Evolutionary conservation across 2,888 invertebrate species (phyloP), one percentile per base, ranked within the genome.

Genomic region (Germaria angustata): DNA sequence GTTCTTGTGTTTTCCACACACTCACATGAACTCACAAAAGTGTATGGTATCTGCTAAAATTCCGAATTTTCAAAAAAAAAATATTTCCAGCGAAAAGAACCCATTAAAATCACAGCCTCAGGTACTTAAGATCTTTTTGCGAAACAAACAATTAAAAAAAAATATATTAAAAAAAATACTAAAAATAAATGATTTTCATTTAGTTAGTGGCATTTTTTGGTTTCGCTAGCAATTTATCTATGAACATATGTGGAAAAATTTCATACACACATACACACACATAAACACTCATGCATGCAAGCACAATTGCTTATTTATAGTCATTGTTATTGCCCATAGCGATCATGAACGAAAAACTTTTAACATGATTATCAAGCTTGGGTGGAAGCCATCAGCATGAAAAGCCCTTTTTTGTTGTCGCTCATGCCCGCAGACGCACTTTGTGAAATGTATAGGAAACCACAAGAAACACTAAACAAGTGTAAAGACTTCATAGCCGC

Each of bases 321-420:
- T 55, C 24, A 51, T 66, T 61, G 46, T 59, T 61, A 41, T 20
- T 44, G 63, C 66, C 61, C 39, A 9, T 2, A 72, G 72, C 68
- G 28, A 49, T 66, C 81, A 81, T 72, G 77, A 68, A 72, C 55
- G 61, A 61, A 81, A 57, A 36, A 53, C 13, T 41, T 41, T 61
- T 15, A 5, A 32, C 46, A 34, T 22, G n/a, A 39, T 15, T 9
- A 8, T 41, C 8, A 39, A 28, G 9, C 46, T 22, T 68, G 61
- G 2, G n/a, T 49, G 32, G n/a, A 49, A 72, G 57, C 51, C 39
- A 63, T 71, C 17, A 71, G 61, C n/a, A 8, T n/a, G 24, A 4
- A 63, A 49, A 75, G 59, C 51, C 41, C 57, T 76, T 59, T 59
- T 49, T 6, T n/a, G 24, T 28, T 46, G 11, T 28, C 53, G n/a